Evolutionary conservation across 2,888 invertebrate genomes (phyloP).

Genomic region (Mythimna loreyi): DNA sequence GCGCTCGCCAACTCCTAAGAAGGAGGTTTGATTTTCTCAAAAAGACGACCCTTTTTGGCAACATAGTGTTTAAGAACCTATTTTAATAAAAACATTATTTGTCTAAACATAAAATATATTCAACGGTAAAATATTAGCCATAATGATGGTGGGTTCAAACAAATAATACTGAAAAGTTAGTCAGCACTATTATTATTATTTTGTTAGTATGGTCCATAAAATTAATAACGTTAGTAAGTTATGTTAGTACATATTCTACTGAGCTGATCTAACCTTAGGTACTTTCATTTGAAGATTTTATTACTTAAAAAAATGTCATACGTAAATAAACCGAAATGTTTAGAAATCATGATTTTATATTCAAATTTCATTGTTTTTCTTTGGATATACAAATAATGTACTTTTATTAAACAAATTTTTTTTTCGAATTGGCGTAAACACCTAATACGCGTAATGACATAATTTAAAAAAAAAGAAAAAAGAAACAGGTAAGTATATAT

Average conservation of each 20-base stretch:
- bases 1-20: too few relatives aligned
- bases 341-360: background rate
- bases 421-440: background rate
- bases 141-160: slow-evolving; percentile 36
- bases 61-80: background rate
- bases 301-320: background rate
- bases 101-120: slow-evolving; percentile 26
- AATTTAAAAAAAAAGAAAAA: background rate
- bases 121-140: slow-evolving; percentile 2
- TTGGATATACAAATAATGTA: slow-evolving; percentile 10
- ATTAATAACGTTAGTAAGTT: slow-evolving; percentile 28
- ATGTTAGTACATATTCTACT: slow-evolving; percentile 3
- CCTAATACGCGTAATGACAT: background rate
- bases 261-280: background rate
- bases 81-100: background rate
- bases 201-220: slow-evolving; percentile 14
- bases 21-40: background rate
- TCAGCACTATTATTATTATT: slow-evolving; percentile 23
- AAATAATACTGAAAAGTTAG: slow-evolving; percentile 37
- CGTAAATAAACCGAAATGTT: slow-evolving; percentile 15
- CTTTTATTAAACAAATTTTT: background rate
- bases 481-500: background rate
- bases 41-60: background rate
- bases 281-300: background rate
- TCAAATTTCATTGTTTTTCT: background rate